phyloP scores from a whole-genome alignment of 2,797 vertebrate species.

The Cyprinella venusta region DNA sequence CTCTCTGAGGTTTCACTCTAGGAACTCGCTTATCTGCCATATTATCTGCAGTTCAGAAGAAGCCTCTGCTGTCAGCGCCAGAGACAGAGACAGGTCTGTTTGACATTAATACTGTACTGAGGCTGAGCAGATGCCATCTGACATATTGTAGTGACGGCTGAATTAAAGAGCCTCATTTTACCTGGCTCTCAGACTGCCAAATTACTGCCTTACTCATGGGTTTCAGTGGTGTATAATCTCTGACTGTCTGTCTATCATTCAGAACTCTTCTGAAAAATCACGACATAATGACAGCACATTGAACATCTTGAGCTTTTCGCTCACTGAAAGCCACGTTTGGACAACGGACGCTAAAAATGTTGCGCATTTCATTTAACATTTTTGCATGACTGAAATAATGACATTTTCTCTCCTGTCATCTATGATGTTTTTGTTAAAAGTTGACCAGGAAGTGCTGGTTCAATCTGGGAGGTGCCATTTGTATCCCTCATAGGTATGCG shows the following conservation, averaged over 20 bases:
- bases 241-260: slow-evolving; percentile 17
- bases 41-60: slow-evolving; percentile 3
- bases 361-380: background rate
- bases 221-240: slow-evolving; percentile 25
- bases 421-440: background rate
- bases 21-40: slow-evolving; percentile 16
- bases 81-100: slow-evolving; percentile 19
- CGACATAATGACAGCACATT: background rate
- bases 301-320: background rate
- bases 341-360: background rate
- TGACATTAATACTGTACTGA: background rate
- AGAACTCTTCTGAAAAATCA: background rate
- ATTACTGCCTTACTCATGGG: background rate
- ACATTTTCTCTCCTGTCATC: background rate
- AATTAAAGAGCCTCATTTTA: slow-evolving; percentile 19
- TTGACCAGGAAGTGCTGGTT: background rate
- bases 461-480: background rate
- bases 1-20: background rate
- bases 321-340: background rate
- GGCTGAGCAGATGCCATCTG: slow-evolving; percentile 27
- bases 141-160: background rate
- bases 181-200: slow-evolving; percentile 12
- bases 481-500: background rate
- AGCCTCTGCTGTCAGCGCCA: slow-evolving; percentile 16
- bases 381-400: background rate